Percentiles rank a stretch among this genome's conserved stretches.
phyloP scores from a whole-genome alignment of 2,888 invertebrate genomes.

The Sycophila texana region DNA sequence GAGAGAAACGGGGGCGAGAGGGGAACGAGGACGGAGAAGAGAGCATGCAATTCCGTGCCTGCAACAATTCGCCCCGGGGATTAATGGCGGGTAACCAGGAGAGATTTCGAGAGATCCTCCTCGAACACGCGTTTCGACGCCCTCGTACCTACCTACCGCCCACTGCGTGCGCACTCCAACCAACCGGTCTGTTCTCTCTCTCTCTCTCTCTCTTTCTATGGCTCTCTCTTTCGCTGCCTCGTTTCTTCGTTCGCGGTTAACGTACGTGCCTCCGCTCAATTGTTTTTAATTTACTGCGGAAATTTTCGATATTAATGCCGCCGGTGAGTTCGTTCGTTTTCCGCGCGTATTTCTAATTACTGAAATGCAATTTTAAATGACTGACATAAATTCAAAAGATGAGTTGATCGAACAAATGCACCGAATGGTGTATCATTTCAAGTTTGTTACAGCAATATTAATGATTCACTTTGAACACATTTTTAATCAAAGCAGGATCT shows the following conservation, averaged over 20 bases:
- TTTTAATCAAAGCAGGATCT: too few species aligned
- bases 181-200: background rate
- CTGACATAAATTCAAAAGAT: too few species aligned
- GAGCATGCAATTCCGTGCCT: slow-evolving; percentile 47
- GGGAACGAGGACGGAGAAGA: slow-evolving; percentile 36
- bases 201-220: background rate
- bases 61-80: slow-evolving; percentile 47
- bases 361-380: too few species aligned
- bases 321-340: background rate
- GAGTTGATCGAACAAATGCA: too few species aligned
- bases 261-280: background rate
- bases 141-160: background rate
- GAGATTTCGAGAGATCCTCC: slow-evolving; percentile 50
- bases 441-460: too few species aligned
- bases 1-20: slow-evolving; percentile 20
- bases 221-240: background rate
- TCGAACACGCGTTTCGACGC: slow-evolving; percentile 40
- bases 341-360: too few species aligned
- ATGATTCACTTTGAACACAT: too few species aligned
- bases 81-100: slow-evolving; percentile 52
- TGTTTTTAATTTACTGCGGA: background rate
- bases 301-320: background rate
- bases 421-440: too few species aligned
- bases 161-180: background rate
- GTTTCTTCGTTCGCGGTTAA: background rate